Evolutionary conservation across 2,888 invertebrate genomes (phyloP), one percentile per base, ranked within the genome.

Genomic region (Spodoptera exigua): DNA sequence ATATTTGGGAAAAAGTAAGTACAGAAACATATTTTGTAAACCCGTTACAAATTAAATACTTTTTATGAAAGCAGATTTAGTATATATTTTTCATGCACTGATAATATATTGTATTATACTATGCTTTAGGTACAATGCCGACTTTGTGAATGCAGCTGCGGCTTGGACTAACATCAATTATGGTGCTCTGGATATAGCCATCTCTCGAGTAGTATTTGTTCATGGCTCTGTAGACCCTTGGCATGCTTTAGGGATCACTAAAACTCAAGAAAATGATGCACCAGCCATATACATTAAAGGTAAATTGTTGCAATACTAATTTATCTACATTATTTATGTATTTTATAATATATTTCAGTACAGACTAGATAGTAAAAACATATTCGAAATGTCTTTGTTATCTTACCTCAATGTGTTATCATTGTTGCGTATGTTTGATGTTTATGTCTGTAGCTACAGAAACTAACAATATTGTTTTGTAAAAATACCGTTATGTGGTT

Each of bases 171-270:
- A 99, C 83, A 95, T 86, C n/a, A 89, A 95, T 46, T 98, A 98
- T 80, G 98, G 98, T 0, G 98, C 95, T 0, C 88, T 97, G 3
- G 94, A 96, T 58, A 95, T 98, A 34, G 88, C 95, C 11, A 96
- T 96, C 0, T 95, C 95, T 11, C 96, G 97, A 73, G 96, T 98
- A 7, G 96, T 98, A 0, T 98, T 96, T 82, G 97, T 98, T 3
- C 98, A 98, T 81, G 98, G 98, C 17, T 96, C 97, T 0, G 96
- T 98, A 48, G 98, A 99, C 92, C 98, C 98, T 0, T 98, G 98
- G 98, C 97, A 98, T 89, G 96, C 96, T 0, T 90, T 98, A 21
- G 98, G 98, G 9, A 95, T 97, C 47, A 96, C 95, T 0, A 82
- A 93, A 37, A 95, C 96, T 0, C 78, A 85, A 3, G 93, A 95